Base-by-base conservation (phyloP, 2,113 vertebrate genomes). In the Phalacrocorax aristotelis region DNA sequence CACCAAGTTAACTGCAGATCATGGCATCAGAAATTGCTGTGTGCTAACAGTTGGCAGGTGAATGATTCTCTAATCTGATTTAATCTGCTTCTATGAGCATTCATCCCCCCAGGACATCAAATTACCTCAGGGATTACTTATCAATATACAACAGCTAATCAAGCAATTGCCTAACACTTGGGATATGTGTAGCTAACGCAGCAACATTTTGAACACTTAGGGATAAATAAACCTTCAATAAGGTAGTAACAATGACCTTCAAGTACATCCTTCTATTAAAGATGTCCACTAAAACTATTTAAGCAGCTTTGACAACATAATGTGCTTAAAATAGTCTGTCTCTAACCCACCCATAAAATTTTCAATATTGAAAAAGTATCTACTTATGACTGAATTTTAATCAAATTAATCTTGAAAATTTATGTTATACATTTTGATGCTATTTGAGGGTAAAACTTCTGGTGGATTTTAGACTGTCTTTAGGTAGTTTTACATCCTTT, bases 341-440 rank as follows among this genome's bases (percentile, higher is more conserved):
- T 95, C 71, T 75, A 78, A 92, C 58, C 25, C 38, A 72, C 58
- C n/a, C 32, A 46, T 74, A 46, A 93, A 61, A 89, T 95, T 92
- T 94, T 96, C 55, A 77, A 15, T 88, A 85, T 46, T 81, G 36
- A 38, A 84, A 85, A 90, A 90, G 90, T 19, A 74, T 40, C 72
- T 92, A 57, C 60, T 95, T 94, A 48, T 86, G 84, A 75, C 44
- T 93, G 49, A 29, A 90, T 93, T 96, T 96, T 90, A 92, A 83
- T 95, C 58, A 90, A 97, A 96, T 96, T 96, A 96, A 94, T 96
- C 72, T 93, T 82, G 89, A 81, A 93, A 93, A 96, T 95, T 64
- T 96, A 74, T 92, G 46, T 94, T 85, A 44, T 25, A 54, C 3
- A 66, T 87, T 96, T 94, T 27, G 32, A 65, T 84, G 52, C 20